Base-by-base conservation (phyloP, 2,797 vertebrate genomes). In the Xiphorhynchus erythropygius region DNA sequence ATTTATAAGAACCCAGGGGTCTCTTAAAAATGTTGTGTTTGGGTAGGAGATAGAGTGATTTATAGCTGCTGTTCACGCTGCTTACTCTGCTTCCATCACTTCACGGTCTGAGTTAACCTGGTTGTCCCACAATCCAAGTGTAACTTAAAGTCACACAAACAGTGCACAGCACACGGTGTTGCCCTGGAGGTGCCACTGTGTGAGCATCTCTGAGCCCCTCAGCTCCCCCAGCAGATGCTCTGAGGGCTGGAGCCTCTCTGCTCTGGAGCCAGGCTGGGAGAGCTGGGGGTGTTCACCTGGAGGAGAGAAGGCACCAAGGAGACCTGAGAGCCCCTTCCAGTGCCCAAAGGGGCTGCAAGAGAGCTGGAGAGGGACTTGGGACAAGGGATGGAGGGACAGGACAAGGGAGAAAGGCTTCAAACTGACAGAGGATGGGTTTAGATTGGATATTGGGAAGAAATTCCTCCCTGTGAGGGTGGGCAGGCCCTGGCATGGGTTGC, bases 41-140 rank as follows among this genome's bases (percentile, higher is more conserved):
- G 84, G 84, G 90, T 95, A 90, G 56, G 50, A 97, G 93, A 67
- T 86, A 39, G 89, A 91, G 87, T 95, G 94, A 95, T 97, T 97
- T 96, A 96, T 87, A 78, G 86, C 94, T 87, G 60, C 78, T 81
- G 60, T 56, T 95, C 35, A 63, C 68, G 44, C 63, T 84, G 82
- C 91, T 50, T 1, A 11, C 88, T 71, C 86, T 90, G 64, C 85
- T 95, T 59, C 77, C 41, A 7, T 73, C 3, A 0, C 76, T 41
- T 62, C 1, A 0, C 17, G 15, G 9, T 46, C 57, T 68, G 59
- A 59, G 63, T 50, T 77, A 53, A 78, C 59, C 30, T 55, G 67
- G 16, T 27, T 53, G 42, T 71, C 59, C 64, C 63, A 32, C 15
- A 24, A 7, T 1, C 0, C 3, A 76, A 53, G 52, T 81, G 59